Conservation (phyloP, 2,113 vertebrate genomes). For the Cyprinodon variegatus region DNA sequence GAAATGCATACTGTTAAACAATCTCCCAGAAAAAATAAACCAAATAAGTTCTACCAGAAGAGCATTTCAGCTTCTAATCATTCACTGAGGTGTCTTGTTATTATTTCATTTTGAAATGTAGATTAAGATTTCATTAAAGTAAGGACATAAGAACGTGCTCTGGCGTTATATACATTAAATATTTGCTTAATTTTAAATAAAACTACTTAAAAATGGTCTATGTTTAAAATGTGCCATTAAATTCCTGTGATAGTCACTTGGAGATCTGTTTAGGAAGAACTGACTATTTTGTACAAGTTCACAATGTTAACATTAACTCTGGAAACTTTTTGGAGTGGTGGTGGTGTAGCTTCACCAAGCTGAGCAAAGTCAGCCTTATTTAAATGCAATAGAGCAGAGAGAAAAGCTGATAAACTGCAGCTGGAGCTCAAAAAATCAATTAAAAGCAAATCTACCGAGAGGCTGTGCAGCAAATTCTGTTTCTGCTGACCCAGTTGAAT, state of each 20-base stretch:
- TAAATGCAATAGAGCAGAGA: not conserved
- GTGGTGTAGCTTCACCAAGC: not conserved
- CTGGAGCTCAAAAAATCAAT: conserved; percentile 2
- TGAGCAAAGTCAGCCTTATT: not conserved
- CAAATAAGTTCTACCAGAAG: not conserved
- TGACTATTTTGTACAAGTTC: not conserved
- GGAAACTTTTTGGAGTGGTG: not conserved
- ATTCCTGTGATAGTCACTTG: too few relatives aligned
- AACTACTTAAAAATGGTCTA: not conserved
- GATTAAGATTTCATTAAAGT: too few relatives aligned
- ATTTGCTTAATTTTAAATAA: not conserved
- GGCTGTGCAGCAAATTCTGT: not conserved
- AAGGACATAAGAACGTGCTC: too few relatives aligned
- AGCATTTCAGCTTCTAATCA: too few relatives aligned
- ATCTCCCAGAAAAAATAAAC: not conserved
- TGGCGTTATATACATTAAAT: too few relatives aligned
- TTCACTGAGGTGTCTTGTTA: too few relatives aligned
- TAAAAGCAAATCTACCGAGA: not conserved
- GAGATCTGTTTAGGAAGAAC: too few relatives aligned
- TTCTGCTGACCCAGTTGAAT: not conserved
- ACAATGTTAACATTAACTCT: not conserved
- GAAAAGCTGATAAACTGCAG: not conserved
- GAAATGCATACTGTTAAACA: not conserved
- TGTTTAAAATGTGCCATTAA: too few relatives aligned
- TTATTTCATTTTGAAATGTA: too few relatives aligned